Evolutionary conservation across 2,888 invertebrate species (phyloP).

Genomic region (Drosophila stalkeri): DNA sequence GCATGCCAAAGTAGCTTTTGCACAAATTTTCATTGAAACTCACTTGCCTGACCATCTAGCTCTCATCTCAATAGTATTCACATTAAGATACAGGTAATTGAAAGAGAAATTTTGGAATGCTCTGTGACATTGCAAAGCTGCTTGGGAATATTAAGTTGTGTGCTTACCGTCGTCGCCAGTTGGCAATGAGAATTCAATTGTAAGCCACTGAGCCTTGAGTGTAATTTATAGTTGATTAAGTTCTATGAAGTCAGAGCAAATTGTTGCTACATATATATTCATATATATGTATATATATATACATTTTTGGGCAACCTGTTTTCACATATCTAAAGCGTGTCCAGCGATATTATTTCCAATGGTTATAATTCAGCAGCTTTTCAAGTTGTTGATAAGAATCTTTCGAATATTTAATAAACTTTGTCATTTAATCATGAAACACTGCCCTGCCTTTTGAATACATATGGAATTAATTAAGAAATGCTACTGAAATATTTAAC

Average conservation of each 20-base stretch:
- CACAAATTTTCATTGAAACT: background rate
- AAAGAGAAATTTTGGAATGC: background rate
- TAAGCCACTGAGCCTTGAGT: background rate
- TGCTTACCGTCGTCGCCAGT: background rate
- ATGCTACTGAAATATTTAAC: conserved; percentile 1
- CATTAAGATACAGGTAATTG: background rate
- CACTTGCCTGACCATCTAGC: background rate
- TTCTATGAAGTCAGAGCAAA: background rate
- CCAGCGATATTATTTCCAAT: background rate
- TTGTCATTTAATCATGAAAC: background rate
- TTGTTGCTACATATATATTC: background rate
- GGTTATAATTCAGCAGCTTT: background rate
- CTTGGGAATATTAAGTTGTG: background rate
- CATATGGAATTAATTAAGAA: background rate
- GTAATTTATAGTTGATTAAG: background rate
- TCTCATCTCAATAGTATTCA: background rate
- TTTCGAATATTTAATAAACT: conserved; percentile 6
- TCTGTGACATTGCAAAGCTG: background rate
- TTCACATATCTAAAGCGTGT: background rate
- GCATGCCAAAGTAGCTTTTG: conserved; percentile 1
- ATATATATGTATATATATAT: background rate
- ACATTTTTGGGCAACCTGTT: background rate
- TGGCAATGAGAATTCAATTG: background rate
- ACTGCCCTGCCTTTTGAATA: background rate
- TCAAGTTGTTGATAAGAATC: background rate